Percentiles rank a stretch among this genome's conserved stretches.
phyloP scores from a whole-genome alignment of 2,888 invertebrate genomes.

The Orthosia incerta region DNA sequence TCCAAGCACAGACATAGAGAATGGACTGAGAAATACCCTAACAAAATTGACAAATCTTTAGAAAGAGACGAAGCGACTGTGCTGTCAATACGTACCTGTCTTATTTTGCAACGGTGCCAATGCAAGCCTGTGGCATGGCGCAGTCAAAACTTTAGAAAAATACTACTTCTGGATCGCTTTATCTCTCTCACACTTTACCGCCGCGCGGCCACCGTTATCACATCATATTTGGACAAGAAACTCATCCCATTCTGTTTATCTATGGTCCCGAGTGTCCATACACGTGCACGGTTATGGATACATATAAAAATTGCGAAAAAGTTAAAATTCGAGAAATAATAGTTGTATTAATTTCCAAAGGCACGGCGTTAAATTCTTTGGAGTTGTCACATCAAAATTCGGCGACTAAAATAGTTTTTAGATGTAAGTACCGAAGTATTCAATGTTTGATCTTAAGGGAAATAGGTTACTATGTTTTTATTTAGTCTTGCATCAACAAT shows the following conservation, averaged over 20 bases:
- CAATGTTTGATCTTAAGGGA: conserved; percentile 18
- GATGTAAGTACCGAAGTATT: conserved; percentile 9
- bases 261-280: not conserved
- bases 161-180: not conserved
- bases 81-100: not conserved
- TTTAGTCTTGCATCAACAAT: conserved; percentile 69
- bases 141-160: not conserved
- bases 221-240: not conserved
- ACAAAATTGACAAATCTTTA: not conserved
- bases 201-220: not conserved
- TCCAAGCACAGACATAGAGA: not conserved
- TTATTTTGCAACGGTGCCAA: not conserved
- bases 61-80: not conserved
- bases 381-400: not conserved
- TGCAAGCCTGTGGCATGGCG: not conserved
- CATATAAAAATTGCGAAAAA: too few relatives aligned
- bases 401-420: not conserved
- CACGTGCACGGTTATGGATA: not conserved
- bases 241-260: not conserved
- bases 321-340: not conserved
- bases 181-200: not conserved
- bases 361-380: not conserved
- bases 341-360: not conserved
- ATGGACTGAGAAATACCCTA: not conserved
- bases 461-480: conserved; percentile 23